These are phyloP conservation scores for Rousettus leschenaultii DNA, from an alignment of 2,113 vertebrate genomes.

Conservation along the genomic window DNA sequence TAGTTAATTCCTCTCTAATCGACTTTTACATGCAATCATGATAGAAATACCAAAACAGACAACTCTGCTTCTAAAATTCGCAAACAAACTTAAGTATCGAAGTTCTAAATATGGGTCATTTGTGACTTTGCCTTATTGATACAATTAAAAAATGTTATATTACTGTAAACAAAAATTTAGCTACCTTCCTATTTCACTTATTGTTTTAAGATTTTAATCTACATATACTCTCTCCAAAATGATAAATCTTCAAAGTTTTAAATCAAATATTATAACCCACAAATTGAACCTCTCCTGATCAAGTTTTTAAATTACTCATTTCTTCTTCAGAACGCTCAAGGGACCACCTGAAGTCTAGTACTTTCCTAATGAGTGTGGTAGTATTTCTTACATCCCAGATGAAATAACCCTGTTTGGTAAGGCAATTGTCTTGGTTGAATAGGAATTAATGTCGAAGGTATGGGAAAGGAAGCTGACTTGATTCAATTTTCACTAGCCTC, in stretches of 20 bases:
- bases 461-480: not conserved
- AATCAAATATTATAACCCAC: slow-evolving; percentile 36
- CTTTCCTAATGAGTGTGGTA: slow-evolving; percentile 37
- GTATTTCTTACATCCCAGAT: slow-evolving; percentile 22
- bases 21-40: not conserved
- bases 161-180: not conserved
- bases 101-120: not conserved
- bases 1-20: not conserved
- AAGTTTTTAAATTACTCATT: slow-evolving; percentile 54
- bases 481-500: not conserved
- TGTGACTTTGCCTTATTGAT: not conserved
- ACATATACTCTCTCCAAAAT: not conserved
- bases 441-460: not conserved
- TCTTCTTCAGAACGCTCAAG: slow-evolving; percentile 43
- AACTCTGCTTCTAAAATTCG: slow-evolving; percentile 6
- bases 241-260: not conserved
- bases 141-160: not conserved
- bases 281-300: not conserved
- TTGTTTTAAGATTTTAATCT: slow-evolving; percentile 39
- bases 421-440: slow-evolving; percentile 46
- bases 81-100: not conserved
- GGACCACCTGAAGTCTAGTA: not conserved
- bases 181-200: not conserved
- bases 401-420: not conserved
- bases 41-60: not conserved